Percentiles rank a stretch among this genome's conserved stretches.
Evolutionary conservation across 2,113 vertebrate species (phyloP).

Genomic region (Arenaria interpres): DNA sequence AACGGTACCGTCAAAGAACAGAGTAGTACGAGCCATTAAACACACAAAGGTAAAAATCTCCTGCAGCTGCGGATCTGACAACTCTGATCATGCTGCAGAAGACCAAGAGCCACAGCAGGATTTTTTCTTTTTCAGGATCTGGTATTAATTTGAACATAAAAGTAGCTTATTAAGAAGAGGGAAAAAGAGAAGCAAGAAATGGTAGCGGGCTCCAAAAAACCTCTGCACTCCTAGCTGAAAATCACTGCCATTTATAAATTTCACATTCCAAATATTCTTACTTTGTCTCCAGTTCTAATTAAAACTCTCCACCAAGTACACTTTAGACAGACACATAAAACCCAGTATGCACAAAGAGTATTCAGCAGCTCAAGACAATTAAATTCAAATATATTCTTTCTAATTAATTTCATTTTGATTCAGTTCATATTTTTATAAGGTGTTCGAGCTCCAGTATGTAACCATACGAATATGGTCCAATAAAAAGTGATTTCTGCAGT

Average conservation of each 20-base stretch:
- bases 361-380: constrained; percentile 21
- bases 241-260: background rate
- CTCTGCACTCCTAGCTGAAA: background rate
- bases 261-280: constrained; percentile 29
- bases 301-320: constrained; percentile 31
- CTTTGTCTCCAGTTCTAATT: constrained; percentile 8
- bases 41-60: background rate
- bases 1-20: background rate
- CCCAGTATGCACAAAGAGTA: background rate
- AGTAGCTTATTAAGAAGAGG: constrained; percentile 1
- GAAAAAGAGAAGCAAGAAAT: background rate
- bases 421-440: constrained; percentile 19
- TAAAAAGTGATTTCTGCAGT: constrained; percentile 2
- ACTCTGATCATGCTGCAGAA: background rate
- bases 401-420: constrained; percentile 44
- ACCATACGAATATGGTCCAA: background rate
- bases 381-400: constrained; percentile 47
- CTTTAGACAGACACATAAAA: constrained; percentile 21
- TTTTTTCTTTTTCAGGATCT: background rate
- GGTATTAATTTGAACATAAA: constrained; percentile 47
- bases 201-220: background rate
- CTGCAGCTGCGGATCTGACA: constrained; percentile 7
- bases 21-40: background rate
- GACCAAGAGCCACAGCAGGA: background rate
- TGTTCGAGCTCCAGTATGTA: background rate